Base-by-base conservation (phyloP, 2,113 vertebrate species). In the Engraulis encrasicolus region DNA sequence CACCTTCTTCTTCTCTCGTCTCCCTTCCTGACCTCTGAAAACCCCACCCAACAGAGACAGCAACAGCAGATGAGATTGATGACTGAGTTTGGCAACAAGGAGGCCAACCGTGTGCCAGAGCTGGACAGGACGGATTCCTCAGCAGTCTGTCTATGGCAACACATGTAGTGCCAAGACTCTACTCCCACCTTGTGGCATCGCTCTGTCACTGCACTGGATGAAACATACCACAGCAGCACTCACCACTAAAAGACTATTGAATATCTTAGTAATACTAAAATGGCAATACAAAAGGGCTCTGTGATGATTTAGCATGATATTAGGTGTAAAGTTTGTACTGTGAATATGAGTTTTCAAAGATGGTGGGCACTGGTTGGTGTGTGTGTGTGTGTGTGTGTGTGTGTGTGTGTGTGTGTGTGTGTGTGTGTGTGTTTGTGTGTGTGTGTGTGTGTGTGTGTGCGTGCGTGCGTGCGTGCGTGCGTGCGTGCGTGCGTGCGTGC, bases 181-280 rank as follows among this genome's bases (percentile, higher is more conserved):
- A 78, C 91, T 92, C 93, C 91, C 93, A 88, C 88, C 94, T 91
- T 50, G 84, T 93, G 94, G 82, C 79, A 79, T 82, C 19, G 78
- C 0, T 2, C 48, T 14, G 27, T 34, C 6, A 82, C n/a, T 37
- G 38, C 82, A 87, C 6, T 31, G 1, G 17, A 23, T 34, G 14
- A 52, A 6, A 20, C 17, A 52, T n/a, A n/a, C n/a, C n/a, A n/a
- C n/a, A n/a, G n/a, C n/a, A 52, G 17, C 9, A 19, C 18, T 52
- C 7, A 40, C 18, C 54, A 58, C 54, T 20, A 23, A 58, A 58
- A 6, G 7, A 6, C 20, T 19, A 2, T n/a, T 20, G 6, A 20
- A n/a, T 58, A n/a, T 58, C 20, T 58, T 20, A 23, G 20, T 7
- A n/a, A 6, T 58, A 58, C 2, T 7, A 58, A 7, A 58, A 58